Evolutionary conservation across 2,113 vertebrate genomes (phyloP), one percentile per base, ranked within the genome.

Genomic region (Phaethon lepturus): DNA sequence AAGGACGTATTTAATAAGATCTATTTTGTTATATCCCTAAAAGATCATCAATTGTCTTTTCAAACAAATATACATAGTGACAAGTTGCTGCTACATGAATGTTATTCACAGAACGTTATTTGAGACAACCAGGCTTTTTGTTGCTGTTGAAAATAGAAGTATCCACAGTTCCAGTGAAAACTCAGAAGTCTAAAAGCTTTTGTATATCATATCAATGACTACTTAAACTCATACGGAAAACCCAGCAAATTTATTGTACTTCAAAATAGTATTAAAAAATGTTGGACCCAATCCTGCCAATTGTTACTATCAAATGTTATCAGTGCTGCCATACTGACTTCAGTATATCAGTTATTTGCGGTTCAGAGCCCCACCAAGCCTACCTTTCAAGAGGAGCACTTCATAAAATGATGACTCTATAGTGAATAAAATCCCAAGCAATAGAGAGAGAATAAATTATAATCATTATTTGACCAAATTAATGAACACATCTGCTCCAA

Each of bases 401-500:
- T 75, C 40, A 87, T 42, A 60, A 90, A 91, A 93, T 28, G 62
- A 78, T 0, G 0, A 72, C 42, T 90, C 67, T 58, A 72, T 7
- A 76, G 42, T 7, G 13, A 89, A 78, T 83, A 88, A 96, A 96
- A 81, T 56, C 38, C 50, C 42, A 84, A 38, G 10, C 52, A 89
- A n/a, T 29, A 88, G 53, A 83, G 15, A 66, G 4, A 60, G 22
- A 73, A 69, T 71, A 80, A 64, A 75, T 93, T 93, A 76, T 25
- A 91, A 86, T 49, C 18, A 60, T 84, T 91, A 92, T 49, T 81
- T 88, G 86, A 86, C 23, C 12, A 3, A 89, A 80, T 86, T 88
- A 96, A 96, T 83, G 82, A 90, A 88, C 47, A 92, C 63, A 94
- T 88, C 55, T 95, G 75, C 77, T 92, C 79, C 59, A 60, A 96